Evolutionary conservation across 1,140 invertebrate genomes (phyloP), one percentile per base, ranked within the genome.

Genomic region (Pteromalus puparum): DNA sequence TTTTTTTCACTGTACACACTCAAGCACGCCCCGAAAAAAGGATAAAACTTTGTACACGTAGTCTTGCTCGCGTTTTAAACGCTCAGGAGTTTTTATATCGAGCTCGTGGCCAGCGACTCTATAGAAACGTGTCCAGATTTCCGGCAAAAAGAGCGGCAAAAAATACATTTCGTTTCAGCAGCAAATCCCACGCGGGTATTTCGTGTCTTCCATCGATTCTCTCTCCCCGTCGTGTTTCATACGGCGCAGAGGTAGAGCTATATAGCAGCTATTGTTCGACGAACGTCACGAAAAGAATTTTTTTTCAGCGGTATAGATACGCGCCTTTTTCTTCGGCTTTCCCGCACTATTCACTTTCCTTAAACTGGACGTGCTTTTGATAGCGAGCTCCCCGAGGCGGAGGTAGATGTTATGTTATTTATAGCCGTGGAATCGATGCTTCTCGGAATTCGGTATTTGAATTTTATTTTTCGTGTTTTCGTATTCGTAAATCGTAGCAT

Each of bases 161-260:
- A 74, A 74, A 74, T 74, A 74, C 42, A 42, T 74, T 74, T 42
- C 72, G 34, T 28, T 42, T n/a, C 53, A 61, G 34, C 72, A 34
- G 34, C 30, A 21, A 42, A 74, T 74, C 72, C 21, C 30, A 38
- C 34, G 34, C 21, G 34, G 72, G 42, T n/a, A n/a, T 74, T 42
- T 30, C 28, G 68, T 70, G 68, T 70, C 53, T 61, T 61, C 7
- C 53, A 18, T 61, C 0, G 53, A 61, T 61, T 61, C 53, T n/a
- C 15, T n/a, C 0, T 70, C 72, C 34, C 21, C 30, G 72, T 6
- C 30, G 72, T 42, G 13, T 42, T 42, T n/a, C 53, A 21, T 61
- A 61, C 53, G 53, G 21, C 3, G 53, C 53, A n/a, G 53, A 2
- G 4, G 5, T 5, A 38, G 6, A 38, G 38, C 2, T 30, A 38